These are phyloP conservation scores for Teleogryllus occipitalis DNA, from an alignment of 1,140 invertebrate genomes.

Conservation along the genomic window DNA sequence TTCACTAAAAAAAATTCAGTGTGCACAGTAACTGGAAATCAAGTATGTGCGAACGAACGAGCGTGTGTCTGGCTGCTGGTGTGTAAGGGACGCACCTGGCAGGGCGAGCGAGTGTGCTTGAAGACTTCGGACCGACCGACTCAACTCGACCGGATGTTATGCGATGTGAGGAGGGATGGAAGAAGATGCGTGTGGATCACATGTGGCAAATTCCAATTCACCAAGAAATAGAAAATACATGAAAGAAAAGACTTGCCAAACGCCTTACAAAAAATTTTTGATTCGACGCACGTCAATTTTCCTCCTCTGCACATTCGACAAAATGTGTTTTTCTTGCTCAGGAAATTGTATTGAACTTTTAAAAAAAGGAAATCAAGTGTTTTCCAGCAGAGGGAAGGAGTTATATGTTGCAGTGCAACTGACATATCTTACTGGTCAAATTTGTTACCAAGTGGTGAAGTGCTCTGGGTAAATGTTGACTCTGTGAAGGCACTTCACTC, in stretches of 20 bases:
- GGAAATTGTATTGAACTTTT: conserved; percentile 20
- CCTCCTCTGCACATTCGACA: conserved; percentile 17
- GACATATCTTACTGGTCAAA: conserved; percentile 24
- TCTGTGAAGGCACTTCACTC: conserved; percentile 23
- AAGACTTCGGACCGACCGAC: conserved; percentile 21
- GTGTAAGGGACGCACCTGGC: conserved; percentile 22
- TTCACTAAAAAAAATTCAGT: conserved; percentile 20
- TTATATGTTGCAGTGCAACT: conserved; percentile 19
- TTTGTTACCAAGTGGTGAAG: conserved; percentile 25
- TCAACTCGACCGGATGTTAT: conserved; percentile 13
- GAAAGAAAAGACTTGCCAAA: conserved; percentile 9
- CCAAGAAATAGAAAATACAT: neutral
- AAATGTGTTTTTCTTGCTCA: conserved; percentile 21
- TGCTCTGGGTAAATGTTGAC: conserved; percentile 18
- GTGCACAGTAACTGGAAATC: conserved; percentile 23
- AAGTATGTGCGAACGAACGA: conserved; percentile 22
- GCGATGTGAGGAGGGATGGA: conserved; percentile 14
- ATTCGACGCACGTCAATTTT: conserved; percentile 18
- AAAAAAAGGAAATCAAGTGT: conserved; percentile 17
- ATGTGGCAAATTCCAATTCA: conserved; percentile 16
- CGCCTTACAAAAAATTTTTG: conserved; percentile 13
- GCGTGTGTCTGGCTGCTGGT: conserved; percentile 20
- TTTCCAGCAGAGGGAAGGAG: conserved; percentile 20
- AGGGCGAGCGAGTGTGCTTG: conserved; percentile 19
- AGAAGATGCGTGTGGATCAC: conserved; percentile 16